Conservation (phyloP, 2,113 vertebrate genomes). For the Pelmatolapia mariae region DNA sequence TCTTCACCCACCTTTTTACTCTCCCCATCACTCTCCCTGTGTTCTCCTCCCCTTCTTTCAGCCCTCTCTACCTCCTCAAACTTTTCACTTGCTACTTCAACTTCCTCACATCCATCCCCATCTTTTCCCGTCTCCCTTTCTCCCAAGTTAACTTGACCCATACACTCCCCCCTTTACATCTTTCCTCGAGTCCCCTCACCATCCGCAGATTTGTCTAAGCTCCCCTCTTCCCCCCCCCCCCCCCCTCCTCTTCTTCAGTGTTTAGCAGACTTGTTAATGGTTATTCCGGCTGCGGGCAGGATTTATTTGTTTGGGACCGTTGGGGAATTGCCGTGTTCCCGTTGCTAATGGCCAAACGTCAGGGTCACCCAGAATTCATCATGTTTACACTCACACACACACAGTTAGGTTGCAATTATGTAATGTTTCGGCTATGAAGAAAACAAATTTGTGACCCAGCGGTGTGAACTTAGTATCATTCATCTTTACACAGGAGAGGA, state of each 20-base stretch:
- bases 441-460: neutral
- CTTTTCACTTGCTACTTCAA: neutral
- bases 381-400: slow-evolving; percentile 24
- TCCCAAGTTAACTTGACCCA: neutral
- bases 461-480: neutral
- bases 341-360: slow-evolving; percentile 18
- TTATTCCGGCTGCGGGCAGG: slow-evolving; percentile 40
- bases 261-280: slow-evolving; percentile 50
- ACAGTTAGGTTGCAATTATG: neutral
- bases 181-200: neutral
- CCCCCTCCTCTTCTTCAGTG: neutral
- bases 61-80: neutral
- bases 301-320: slow-evolving; percentile 48
- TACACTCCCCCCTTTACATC: neutral
- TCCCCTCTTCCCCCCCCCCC: neutral
- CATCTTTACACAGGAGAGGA: neutral
- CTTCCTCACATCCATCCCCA: neutral
- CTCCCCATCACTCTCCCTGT: neutral
- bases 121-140: neutral
- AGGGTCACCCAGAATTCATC: slow-evolving; percentile 50
- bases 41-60: neutral
- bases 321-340: slow-evolving; percentile 26
- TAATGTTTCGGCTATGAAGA: neutral
- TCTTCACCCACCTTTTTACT: neutral
- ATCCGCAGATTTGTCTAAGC: neutral